Base-by-base conservation (phyloP, 1,140 invertebrate genomes). In the Drosophila sechellia region DNA sequence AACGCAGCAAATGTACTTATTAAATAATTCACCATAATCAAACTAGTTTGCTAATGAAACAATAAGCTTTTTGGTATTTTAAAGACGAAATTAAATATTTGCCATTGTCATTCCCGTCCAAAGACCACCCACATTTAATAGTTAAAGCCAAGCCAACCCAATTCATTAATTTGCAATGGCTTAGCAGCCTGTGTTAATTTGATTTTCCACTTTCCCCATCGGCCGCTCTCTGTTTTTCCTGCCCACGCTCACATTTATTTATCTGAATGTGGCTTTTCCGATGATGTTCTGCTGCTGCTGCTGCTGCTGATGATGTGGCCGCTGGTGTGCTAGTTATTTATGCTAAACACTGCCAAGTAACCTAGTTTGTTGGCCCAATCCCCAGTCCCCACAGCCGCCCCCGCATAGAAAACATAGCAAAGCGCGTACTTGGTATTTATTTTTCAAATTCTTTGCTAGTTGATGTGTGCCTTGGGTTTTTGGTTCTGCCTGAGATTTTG, bases 261-360 rank as follows among this genome's bases (percentile, higher is more conserved):
- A 63, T 81, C 80, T 80, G 64, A 80, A 77, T 80, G 54, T 56
- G 65, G 72, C 71, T 25, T 53, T 53, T 46, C 3, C n/a, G 35
- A 61, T 69, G 61, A 69, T 73, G 60, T 58, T 59, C 6, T 22
- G 20, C 11, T 22, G 17, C 0, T 12, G 46, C 46, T 66, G 59
- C 13, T 69, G 55, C 40, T 66, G 60, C 75, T 66, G 63, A 5
- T 40, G 31, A 35, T 35, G 31, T 66, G 64, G 15, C 81, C 73
- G 13, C 35, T 65, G 60, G 37, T 85, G 81, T 85, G 65, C 81
- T 78, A 71, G 83, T 81, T 85, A 85, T 85, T 68, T 85, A 65
- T 81, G 81, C 83, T 87, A 87, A 85, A 68, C 81, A 75, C 74
- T 85, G 83, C 83, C 81, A 85, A 85, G 78, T 85, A 85, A 85